Conservation (phyloP, 2,797 vertebrate genomes). For the Halcyon chelicuti region DNA sequence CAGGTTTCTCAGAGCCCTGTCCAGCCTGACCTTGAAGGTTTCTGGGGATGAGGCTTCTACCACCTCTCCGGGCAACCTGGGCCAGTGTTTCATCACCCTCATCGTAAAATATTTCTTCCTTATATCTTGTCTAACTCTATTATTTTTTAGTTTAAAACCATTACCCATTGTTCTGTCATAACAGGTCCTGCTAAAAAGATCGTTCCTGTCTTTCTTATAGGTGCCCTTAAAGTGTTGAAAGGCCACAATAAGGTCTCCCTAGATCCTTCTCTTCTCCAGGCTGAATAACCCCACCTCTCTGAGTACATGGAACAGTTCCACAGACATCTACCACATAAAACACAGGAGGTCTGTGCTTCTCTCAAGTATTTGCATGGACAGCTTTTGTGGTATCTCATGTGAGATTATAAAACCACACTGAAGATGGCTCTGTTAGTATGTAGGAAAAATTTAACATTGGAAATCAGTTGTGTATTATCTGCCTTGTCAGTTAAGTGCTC, state of each 20-base stretch:
- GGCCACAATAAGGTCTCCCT: not conserved
- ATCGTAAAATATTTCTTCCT: not conserved
- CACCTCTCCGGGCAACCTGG: not conserved
- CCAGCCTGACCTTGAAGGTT: not conserved
- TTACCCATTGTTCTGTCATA: not conserved
- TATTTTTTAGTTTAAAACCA: not conserved
- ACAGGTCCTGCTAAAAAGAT: not conserved
- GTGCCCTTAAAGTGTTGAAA: not conserved
- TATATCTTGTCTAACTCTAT: not conserved
- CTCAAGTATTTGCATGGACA: fast-evolving
- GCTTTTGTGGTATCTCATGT: not conserved
- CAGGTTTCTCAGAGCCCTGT: not conserved
- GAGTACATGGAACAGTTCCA: not conserved
- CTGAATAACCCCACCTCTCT: not conserved
- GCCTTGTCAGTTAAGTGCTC: not conserved
- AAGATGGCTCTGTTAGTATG: not conserved
- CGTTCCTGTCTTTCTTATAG: not conserved
- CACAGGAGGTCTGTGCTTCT: not conserved
- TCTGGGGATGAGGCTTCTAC: not conserved
- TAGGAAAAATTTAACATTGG: not conserved
- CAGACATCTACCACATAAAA: not conserved
- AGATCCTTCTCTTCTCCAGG: not conserved
- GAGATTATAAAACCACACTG: not conserved
- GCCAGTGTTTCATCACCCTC: not conserved
- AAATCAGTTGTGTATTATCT: not conserved